These are phyloP conservation scores for Ophion obscuratus DNA, from an alignment of 2,888 invertebrate genomes.

Conservation along the genomic window DNA sequence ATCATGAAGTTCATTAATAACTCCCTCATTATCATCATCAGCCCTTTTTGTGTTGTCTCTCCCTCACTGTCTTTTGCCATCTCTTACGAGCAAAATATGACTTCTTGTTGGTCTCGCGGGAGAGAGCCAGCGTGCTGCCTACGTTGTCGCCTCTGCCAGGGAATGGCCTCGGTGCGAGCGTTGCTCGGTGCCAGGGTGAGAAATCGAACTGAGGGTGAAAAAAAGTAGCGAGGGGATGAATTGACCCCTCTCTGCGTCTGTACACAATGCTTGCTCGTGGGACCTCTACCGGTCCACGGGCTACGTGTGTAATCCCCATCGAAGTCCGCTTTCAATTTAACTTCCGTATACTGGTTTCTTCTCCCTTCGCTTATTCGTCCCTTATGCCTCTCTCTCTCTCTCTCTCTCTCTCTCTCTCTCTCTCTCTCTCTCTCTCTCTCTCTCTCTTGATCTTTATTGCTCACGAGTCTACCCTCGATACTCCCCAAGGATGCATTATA, in stretches of 20 bases:
- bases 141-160: conserved; percentile 45
- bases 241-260: conserved; percentile 35
- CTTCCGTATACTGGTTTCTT: conserved; percentile 60
- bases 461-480: conserved; percentile 45
- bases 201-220: conserved; percentile 53
- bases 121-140: conserved; percentile 32
- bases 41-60: no score
- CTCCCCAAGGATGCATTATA: conserved; percentile 64
- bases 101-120: conserved; percentile 48
- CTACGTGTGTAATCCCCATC: conserved; percentile 73
- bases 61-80: no score
- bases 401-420: conserved; percentile 23
- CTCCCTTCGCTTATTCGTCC: not conserved
- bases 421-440: conserved; percentile 28
- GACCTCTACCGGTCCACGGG: conserved; percentile 58
- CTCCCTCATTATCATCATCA: no score
- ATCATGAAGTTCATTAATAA: no score
- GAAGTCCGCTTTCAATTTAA: conserved; percentile 73
- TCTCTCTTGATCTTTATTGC: conserved; percentile 32
- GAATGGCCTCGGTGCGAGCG: no score
- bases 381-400: no score
- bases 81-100: no score
- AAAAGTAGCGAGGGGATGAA: conserved; percentile 46
- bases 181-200: conserved; percentile 38
- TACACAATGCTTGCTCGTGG: conserved; percentile 53